Evolutionary conservation across 2,888 invertebrate genomes (phyloP).

Genomic region (Heliconius sara): DNA sequence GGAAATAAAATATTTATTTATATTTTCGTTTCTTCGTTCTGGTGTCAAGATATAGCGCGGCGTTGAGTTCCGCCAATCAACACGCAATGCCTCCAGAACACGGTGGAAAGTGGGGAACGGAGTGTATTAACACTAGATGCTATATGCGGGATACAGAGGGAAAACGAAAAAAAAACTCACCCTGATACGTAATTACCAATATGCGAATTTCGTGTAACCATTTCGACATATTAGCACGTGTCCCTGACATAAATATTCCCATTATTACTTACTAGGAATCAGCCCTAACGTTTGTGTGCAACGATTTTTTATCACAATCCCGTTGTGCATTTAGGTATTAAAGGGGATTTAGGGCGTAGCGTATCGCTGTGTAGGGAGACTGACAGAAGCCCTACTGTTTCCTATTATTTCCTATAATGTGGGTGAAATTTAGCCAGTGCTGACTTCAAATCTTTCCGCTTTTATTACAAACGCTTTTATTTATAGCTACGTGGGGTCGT

Average conservation of each 20-base stretch:
- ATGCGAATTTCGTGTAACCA: slow-evolving; percentile 77
- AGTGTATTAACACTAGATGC: too few species aligned
- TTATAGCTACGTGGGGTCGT: slow-evolving; percentile 63
- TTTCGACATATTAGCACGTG: slow-evolving; percentile 79
- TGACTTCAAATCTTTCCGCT: slow-evolving; percentile 76
- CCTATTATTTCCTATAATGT: slow-evolving; percentile 82
- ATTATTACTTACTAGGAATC: slow-evolving; percentile 68
- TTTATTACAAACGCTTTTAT: slow-evolving; percentile 68
- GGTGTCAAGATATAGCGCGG: too few species aligned
- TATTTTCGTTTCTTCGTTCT: too few species aligned
- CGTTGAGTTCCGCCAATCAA: too few species aligned
- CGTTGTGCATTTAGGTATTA: slow-evolving; percentile 80
- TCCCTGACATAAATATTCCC: slow-evolving; percentile 79
- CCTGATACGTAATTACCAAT: slow-evolving; percentile 68
- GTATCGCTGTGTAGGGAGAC: slow-evolving; percentile 76
- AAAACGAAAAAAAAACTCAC: slow-evolving; percentile 45
- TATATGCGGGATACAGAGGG: too few species aligned
- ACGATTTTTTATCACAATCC: slow-evolving; percentile 72
- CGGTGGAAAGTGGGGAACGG: too few species aligned
- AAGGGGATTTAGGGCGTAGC: slow-evolving; percentile 76
- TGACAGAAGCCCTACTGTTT: slow-evolving; percentile 74
- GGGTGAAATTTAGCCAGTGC: slow-evolving; percentile 81
- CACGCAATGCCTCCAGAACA: too few species aligned
- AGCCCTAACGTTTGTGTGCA: slow-evolving; percentile 65
- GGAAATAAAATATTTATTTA: too few species aligned